Conservation (phyloP, 2,113 vertebrate genomes). For the Benitochromis conjunctus region DNA sequence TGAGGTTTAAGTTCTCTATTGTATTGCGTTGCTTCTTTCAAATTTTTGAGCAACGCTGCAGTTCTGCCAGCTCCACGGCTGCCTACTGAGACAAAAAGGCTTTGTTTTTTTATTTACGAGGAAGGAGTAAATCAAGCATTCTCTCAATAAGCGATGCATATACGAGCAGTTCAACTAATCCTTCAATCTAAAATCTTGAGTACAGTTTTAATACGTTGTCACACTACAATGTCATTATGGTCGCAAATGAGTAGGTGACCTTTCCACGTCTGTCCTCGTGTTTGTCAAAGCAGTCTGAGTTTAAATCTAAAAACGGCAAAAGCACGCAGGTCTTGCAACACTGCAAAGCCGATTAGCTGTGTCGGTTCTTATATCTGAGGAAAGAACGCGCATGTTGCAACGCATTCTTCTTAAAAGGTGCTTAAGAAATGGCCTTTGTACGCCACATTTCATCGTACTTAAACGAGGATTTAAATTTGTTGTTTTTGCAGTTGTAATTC, state of each 20-base stretch:
- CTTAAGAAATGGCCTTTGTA: background rate
- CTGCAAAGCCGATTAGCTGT: slow-evolving; percentile 49
- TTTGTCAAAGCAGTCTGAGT: background rate
- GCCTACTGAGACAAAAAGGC: background rate
- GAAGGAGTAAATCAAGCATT: background rate
- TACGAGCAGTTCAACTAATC: background rate
- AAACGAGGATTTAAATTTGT: background rate
- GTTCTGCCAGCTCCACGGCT: background rate
- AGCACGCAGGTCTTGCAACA: background rate
- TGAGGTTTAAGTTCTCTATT: background rate
- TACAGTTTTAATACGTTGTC: slow-evolving; percentile 12
- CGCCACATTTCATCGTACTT: background rate
- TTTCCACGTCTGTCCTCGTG: background rate
- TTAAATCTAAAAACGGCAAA: background rate
- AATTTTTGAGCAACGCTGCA: background rate
- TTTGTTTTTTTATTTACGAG: background rate
- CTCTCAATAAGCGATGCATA: background rate
- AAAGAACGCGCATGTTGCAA: background rate
- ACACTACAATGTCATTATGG: slow-evolving; percentile 29
- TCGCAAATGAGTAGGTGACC: background rate
- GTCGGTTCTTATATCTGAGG: background rate
- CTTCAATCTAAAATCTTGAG: background rate
- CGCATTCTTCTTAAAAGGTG: background rate
- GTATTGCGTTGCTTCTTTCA: background rate
- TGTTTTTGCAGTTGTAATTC: background rate